phyloP scores from a whole-genome alignment of 1,140 invertebrate species.

The Eueides isabella region DNA sequence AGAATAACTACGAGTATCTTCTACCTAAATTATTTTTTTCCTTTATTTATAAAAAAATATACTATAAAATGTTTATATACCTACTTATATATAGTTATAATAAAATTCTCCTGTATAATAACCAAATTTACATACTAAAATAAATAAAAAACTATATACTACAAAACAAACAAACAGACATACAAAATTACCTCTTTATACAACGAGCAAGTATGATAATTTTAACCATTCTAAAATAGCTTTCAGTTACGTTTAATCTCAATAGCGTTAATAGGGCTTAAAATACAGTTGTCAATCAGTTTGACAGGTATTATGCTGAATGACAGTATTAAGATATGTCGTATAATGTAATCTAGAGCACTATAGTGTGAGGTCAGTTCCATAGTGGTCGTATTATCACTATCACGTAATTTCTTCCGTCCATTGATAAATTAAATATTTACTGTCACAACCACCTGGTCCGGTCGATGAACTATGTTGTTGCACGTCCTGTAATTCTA shows the following conservation, averaged over 20 bases:
- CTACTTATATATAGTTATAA: too few species aligned
- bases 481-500: slow-evolving; percentile 11
- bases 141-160: background rate
- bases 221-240: slow-evolving; percentile 4
- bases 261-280: slow-evolving; percentile 31
- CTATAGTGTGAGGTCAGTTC: slow-evolving; percentile 74
- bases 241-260: slow-evolving; percentile 22
- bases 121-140: background rate
- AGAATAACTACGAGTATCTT: too few species aligned
- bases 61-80: too few species aligned
- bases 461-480: slow-evolving; percentile 57
- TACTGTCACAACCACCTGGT: slow-evolving; percentile 70
- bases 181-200: background rate
- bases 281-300: slow-evolving; percentile 47
- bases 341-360: slow-evolving; percentile 60
- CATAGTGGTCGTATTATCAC: slow-evolving; percentile 52
- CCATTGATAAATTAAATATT: slow-evolving; percentile 74
- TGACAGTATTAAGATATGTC: slow-evolving; percentile 60
- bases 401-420: slow-evolving; percentile 69
- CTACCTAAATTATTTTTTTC: too few species aligned
- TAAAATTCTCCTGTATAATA: too few species aligned
- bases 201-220: background rate
- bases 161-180: background rate
- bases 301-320: slow-evolving; percentile 56
- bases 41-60: too few species aligned